Base-by-base conservation (phyloP, 2,888 invertebrate genomes). In the Tenthredo notha region DNA sequence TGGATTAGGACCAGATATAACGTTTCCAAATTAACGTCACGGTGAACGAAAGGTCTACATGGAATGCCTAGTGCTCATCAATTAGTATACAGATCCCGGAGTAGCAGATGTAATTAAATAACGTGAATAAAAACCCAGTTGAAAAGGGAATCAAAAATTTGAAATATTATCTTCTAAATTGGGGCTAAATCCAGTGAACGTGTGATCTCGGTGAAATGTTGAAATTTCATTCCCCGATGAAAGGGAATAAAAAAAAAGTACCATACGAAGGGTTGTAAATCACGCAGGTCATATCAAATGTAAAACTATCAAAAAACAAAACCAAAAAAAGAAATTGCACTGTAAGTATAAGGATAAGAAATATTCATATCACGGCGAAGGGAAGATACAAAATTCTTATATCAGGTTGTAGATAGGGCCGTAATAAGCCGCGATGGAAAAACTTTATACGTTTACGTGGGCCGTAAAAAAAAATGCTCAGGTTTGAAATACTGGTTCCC, bases 361-460 rank as follows among this genome's bases (percentile, higher is more conserved):
- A 40, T 74, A 74, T 74, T 74, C 72, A 74, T 43, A 74, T 74
- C 40, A 67, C 67, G 67, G 7, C 15, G 33, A 10, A 29, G 67
- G 33, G 67, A 33, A 29, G 67, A 33, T 33, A 29, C 33, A 67
- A 67, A 33, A 67, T 33, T 67, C 67, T 29, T 43, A 74, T 43
- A 43, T 21, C 43, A 74, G 72, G 72, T 40, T 74, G 21, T 74
- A 43, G 72, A 74, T 74, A 74, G 40, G 43, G 9, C 21, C 21
- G 72, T 40, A 43, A 40, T 29, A 74, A 74, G 40, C 72, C 72
- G 10, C 40, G 72, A 74, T 74, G 72, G 21, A n/a, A 43, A 74
- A 74, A 74, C 21, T 74, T 74, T 72, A 72, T 74, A 40, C 72
- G 72, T n/a, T 74, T 43, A 74, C 43, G 72, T 29, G 67, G 33